These are phyloP conservation scores for Forpus xanthops DNA, from an alignment of 2,797 vertebrate species.

Conservation along the genomic window DNA sequence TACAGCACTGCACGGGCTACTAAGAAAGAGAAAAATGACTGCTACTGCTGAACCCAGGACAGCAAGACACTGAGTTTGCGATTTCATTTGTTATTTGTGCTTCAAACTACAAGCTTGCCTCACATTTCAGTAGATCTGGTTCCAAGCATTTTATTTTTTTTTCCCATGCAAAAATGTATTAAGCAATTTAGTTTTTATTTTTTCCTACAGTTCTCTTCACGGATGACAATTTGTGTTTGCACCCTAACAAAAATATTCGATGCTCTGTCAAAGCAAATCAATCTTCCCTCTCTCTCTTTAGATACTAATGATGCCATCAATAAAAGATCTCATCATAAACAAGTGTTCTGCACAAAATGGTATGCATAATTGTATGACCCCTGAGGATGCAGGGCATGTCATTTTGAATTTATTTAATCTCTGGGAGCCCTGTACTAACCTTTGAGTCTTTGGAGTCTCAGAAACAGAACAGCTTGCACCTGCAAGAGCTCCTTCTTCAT, in stretches of 20 bases:
- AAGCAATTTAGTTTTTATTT: not conserved
- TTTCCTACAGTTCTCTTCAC: not conserved
- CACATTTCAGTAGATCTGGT: not conserved
- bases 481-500: not conserved
- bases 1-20: not conserved
- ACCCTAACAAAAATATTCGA: not conserved
- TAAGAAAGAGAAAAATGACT: not conserved
- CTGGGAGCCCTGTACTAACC: not conserved
- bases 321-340: slow-evolving; percentile 22
- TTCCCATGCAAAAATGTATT: not conserved
- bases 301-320: slow-evolving; percentile 43
- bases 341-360: slow-evolving; percentile 16
- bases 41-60: not conserved
- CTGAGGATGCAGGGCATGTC: slow-evolving; percentile 29
- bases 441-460: not conserved
- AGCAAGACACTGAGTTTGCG: not conserved
- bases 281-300: not conserved
- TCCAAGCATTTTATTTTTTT: not conserved
- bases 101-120: not conserved
- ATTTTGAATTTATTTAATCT: slow-evolving; percentile 47
- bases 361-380: slow-evolving; percentile 29
- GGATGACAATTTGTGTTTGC: not conserved
- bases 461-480: slow-evolving; percentile 22
- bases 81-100: not conserved
- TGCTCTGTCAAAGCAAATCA: slow-evolving; percentile 43